These are phyloP conservation scores for Acanthoscelides obtectus DNA, from an alignment of 2,888 invertebrate genomes.

Conservation along the genomic window DNA sequence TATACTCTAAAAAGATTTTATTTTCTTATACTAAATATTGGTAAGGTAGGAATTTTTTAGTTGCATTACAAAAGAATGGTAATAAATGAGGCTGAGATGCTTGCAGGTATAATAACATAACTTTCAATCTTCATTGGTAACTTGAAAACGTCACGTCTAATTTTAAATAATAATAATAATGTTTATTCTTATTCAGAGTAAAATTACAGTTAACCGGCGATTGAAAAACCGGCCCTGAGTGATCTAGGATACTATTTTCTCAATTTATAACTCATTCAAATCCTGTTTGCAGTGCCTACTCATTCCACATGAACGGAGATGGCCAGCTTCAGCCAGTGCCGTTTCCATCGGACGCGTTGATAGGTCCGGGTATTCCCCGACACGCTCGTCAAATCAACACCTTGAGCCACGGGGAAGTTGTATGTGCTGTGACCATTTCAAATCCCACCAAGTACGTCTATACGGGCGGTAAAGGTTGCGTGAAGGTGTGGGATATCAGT, in stretches of 20 bases:
- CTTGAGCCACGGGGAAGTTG: slow-evolving; percentile 92
- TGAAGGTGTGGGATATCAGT: slow-evolving; percentile 96
- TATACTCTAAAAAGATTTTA: too few relatives aligned
- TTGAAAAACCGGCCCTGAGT: too few relatives aligned
- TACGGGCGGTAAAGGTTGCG: slow-evolving; percentile 95
- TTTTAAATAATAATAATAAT: too few relatives aligned
- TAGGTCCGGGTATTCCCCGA: slow-evolving; percentile 88
- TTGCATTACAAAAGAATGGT: too few relatives aligned
- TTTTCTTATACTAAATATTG: too few relatives aligned
- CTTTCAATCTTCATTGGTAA: too few relatives aligned
- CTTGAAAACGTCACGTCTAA: too few relatives aligned
- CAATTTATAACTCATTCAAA: neutral
- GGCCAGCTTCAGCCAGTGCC: slow-evolving; percentile 89
- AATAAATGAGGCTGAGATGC: too few relatives aligned
- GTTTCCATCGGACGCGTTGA: slow-evolving; percentile 90
- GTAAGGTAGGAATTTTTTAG: too few relatives aligned
- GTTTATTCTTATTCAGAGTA: slow-evolving; percentile 4
- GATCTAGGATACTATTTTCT: too few relatives aligned
- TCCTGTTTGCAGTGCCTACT: slow-evolving; percentile 73
- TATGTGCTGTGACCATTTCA: slow-evolving; percentile 94
- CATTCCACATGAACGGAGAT: slow-evolving; percentile 88
- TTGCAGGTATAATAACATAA: too few relatives aligned
- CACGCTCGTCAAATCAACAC: slow-evolving; percentile 91
- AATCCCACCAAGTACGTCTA: slow-evolving; percentile 90
- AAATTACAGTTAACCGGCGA: too few relatives aligned